Evolutionary conservation across 92 coral and sea anemone genomes (phyloP).

Genomic region (Epizoanthus illoricatus): DNA sequence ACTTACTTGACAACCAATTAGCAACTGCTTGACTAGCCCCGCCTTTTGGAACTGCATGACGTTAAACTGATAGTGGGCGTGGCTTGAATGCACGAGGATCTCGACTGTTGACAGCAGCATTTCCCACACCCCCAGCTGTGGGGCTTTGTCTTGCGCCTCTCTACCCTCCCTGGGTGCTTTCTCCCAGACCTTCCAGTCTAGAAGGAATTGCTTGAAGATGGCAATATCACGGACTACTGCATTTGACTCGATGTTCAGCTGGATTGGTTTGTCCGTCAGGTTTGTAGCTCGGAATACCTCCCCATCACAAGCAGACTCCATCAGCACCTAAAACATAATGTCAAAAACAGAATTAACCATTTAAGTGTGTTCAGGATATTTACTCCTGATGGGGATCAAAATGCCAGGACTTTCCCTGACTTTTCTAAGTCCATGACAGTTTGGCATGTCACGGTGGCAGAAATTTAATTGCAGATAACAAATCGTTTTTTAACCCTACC

Average conservation of each 20-base stretch:
- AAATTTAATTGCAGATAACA: too few species aligned
- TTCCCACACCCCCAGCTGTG: constrained; percentile 79
- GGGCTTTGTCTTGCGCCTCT: neutral
- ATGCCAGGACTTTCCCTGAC: too few species aligned
- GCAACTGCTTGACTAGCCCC: constrained; percentile 82
- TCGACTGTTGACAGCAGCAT: constrained; percentile 90
- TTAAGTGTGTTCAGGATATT: too few species aligned
- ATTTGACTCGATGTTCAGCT: constrained; percentile 91
- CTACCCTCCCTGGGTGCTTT: constrained; percentile 40
- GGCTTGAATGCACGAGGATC: constrained; percentile 85
- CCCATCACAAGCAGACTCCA: constrained; percentile 94
- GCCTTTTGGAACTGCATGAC: constrained; percentile 91
- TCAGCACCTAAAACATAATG: constrained; percentile 63
- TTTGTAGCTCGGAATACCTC: constrained; percentile 91
- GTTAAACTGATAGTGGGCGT: constrained; percentile 85
- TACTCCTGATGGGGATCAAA: too few species aligned
- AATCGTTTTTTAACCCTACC: too few species aligned
- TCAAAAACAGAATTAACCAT: neutral
- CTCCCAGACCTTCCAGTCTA: constrained; percentile 97
- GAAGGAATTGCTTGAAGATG: constrained; percentile 84
- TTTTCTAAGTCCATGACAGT: too few species aligned
- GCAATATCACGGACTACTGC: constrained; percentile 91
- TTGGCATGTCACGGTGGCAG: too few species aligned
- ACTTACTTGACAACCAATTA: constrained; percentile 96
- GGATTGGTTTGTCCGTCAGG: constrained; percentile 83